Evolutionary conservation across 2,113 vertebrate species (phyloP).

Genomic region (Rhegmatorhina hoffmannsi): DNA sequence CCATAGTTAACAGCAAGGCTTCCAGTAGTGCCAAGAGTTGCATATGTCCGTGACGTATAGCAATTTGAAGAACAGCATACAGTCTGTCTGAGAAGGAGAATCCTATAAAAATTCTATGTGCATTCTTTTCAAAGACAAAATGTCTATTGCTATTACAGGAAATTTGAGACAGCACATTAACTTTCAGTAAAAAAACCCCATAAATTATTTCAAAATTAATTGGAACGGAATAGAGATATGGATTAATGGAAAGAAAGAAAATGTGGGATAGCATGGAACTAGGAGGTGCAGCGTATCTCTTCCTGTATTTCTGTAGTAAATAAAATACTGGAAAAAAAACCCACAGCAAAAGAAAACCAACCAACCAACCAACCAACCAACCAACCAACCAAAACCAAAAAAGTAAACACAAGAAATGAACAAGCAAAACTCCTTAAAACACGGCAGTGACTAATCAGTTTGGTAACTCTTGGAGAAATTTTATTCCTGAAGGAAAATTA

Average conservation of each 20-base stretch:
- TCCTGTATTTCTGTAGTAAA: background rate
- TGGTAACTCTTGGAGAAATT: background rate
- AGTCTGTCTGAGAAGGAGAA: background rate
- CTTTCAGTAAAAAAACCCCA: background rate
- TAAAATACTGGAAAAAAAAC: fast-evolving
- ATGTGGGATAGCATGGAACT: background rate
- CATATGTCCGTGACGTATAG: background rate
- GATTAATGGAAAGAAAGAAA: background rate
- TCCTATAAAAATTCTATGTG: background rate
- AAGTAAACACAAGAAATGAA: background rate
- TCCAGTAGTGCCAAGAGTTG: background rate
- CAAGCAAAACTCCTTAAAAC: background rate
- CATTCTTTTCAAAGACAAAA: background rate
- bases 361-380: background rate
- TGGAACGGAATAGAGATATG: background rate
- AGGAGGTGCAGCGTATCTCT: background rate
- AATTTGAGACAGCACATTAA: background rate
- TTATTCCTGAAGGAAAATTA: fast-evolving
- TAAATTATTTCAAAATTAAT: background rate
- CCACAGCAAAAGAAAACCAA: background rate
- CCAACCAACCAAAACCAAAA: background rate
- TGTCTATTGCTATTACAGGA: background rate
- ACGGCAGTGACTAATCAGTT: background rate
- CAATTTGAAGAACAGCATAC: background rate
- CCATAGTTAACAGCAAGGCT: background rate